Percentiles rank a stretch among this genome's conserved stretches.
Conservation (phyloP, 2,888 invertebrate species). For the Harpalus rufipes region DNA sequence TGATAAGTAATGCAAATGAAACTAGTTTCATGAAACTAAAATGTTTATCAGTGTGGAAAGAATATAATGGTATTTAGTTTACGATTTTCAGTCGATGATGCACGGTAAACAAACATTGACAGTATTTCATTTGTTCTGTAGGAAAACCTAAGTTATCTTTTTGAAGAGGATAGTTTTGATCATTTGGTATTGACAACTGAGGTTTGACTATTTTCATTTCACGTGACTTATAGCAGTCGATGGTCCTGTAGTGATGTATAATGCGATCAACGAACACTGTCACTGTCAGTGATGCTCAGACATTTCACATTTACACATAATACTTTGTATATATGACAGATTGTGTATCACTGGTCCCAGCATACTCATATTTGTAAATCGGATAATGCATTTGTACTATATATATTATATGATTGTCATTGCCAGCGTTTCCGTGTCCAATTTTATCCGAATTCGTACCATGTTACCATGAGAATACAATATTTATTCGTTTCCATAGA, state of each 20-base stretch:
- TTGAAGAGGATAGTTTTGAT: conserved; percentile 63
- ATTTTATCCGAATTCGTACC: conserved; percentile 19
- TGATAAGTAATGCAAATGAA: neutral
- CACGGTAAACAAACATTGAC: conserved; percentile 48
- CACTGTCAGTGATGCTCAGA: conserved; percentile 30
- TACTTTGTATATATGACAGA: conserved; percentile 51
- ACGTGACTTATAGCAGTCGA: conserved; percentile 43
- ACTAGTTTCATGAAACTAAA: neutral
- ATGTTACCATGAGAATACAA: conserved; percentile 27
- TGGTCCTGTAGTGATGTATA: conserved; percentile 44
- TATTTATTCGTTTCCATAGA: conserved; percentile 33
- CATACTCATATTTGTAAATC: conserved; percentile 25
- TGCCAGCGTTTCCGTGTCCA: conserved; percentile 43
- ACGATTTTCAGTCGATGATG: conserved; percentile 24
- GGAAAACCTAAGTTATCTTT: conserved; percentile 61
- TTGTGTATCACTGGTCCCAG: conserved; percentile 35
- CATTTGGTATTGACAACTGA: conserved; percentile 56
- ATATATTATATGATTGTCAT: conserved; percentile 24
- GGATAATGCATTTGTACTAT: conserved; percentile 25
- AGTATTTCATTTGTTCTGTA: conserved; percentile 58
- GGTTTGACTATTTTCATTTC: conserved; percentile 59
- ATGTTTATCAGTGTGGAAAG: neutral
- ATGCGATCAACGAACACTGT: conserved; percentile 31
- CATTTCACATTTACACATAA: conserved; percentile 3
- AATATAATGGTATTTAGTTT: conserved; percentile 37